Evolutionary conservation across 2,113 vertebrate species (phyloP), one percentile per base, ranked within the genome.

Genomic region (Saccopteryx bilineata): DNA sequence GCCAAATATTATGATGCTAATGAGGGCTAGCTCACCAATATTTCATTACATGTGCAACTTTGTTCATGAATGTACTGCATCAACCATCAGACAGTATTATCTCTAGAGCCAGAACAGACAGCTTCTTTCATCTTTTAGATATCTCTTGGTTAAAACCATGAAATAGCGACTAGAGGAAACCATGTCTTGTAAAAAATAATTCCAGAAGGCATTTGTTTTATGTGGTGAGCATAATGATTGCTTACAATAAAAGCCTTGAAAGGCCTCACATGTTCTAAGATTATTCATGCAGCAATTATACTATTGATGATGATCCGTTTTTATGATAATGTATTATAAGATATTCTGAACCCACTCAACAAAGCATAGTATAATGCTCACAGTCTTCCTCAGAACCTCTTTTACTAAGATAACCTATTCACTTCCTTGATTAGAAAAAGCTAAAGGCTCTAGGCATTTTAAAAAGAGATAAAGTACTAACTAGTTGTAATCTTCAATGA

Each of bases 331-430:
- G 1, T 17, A 69, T 95, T 97, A 94, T 90, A 89, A 92, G 66
- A 82, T 14, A 0, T 97, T 97, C 9, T 26, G 91, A 97, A 86
- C 46, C 86, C 80, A 74, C 48, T 97, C 78, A 4, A 31, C 74
- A 96, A 96, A 96, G 86, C 88, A 72, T 15, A 91, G 72, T 90
- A 17, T 86, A 83, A 91, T 0, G 0, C 78, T 85, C 3, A 0
- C 33, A 65, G 52, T 0, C 0, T 97, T 91, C 87, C 68, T 69
- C 75, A 65, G 82, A 65, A 26, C 46, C 68, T 97, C 69, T 93
- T 81, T 96, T 94, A 83, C 72, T 96, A 97, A 97, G 89, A 95
- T 87, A 87, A 87, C 63, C n/a, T 54, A n/a, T 97, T 98, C 93
- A 69, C 24, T 91, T 91, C 68, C 86, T 21, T 9, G 56, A 79